phyloP scores from a whole-genome alignment of 2,888 invertebrate genomes.

The Protophormia terraenovae region DNA sequence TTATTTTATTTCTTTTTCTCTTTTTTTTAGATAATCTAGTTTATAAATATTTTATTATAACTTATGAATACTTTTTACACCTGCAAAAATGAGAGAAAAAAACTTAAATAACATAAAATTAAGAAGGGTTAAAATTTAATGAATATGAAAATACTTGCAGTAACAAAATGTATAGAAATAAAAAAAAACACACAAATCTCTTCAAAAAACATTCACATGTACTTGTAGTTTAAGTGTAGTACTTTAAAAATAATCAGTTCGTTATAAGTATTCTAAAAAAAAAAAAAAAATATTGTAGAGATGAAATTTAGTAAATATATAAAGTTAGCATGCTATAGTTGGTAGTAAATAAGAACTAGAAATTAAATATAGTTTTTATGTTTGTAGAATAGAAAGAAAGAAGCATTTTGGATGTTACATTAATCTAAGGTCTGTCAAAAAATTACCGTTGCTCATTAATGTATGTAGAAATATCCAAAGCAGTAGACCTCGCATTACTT shows the following conservation, averaged over 20 bases:
- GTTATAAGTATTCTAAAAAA: slow-evolving; percentile 48
- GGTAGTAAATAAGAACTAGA: not conserved
- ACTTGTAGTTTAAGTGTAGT: slow-evolving; percentile 46
- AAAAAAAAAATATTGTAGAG: not conserved
- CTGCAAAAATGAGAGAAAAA: not conserved
- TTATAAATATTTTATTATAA: slow-evolving; percentile 25
- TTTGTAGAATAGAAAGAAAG: no score
- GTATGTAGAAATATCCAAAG: no score
- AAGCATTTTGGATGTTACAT: no score
- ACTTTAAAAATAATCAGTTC: slow-evolving; percentile 57
- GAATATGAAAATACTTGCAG: slow-evolving; percentile 4
- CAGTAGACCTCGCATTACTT: no score
- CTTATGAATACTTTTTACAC: slow-evolving; percentile 15
- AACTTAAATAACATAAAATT: not conserved
- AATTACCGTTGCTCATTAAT: no score
- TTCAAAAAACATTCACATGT: slow-evolving; percentile 30
- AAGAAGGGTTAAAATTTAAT: slow-evolving; percentile 22
- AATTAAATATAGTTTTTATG: no score
- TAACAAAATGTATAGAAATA: not conserved
- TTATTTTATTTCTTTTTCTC: not conserved
- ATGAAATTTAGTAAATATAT: not conserved
- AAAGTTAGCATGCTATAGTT: not conserved
- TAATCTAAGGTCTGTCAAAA: no score
- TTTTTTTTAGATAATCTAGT: slow-evolving; percentile 15
- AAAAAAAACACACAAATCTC: slow-evolving; percentile 19